phyloP scores from a whole-genome alignment of 53 echinoderm and acorn worm species.

The Apostichopus leukothele region DNA sequence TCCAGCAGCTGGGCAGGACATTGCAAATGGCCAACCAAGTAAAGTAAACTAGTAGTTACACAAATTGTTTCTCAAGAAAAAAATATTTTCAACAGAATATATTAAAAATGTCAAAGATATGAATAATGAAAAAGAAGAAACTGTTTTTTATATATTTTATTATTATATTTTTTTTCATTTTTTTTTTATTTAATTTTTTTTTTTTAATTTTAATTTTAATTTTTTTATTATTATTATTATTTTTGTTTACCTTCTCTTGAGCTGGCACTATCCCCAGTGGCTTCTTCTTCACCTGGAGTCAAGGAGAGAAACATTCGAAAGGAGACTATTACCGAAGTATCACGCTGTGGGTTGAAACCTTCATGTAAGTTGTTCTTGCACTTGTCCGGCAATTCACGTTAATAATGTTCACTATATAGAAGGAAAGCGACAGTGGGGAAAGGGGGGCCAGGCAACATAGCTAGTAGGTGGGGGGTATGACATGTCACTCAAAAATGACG shows the following conservation, averaged over 20 bases:
- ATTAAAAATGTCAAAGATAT: background rate
- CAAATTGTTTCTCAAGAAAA: too few relatives aligned
- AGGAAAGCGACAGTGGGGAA: slow-evolving; percentile 38
- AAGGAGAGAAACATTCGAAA: slow-evolving; percentile 88
- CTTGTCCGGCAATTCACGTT: slow-evolving; percentile 85
- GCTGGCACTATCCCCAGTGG: slow-evolving; percentile 56
- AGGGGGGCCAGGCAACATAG: slow-evolving; percentile 23
- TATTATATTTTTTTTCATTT: too few relatives aligned
- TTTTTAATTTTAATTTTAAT: too few relatives aligned
- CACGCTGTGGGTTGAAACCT: slow-evolving; percentile 60
- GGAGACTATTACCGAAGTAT: slow-evolving; percentile 97
- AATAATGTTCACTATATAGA: slow-evolving; percentile 32
- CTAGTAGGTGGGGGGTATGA: too few relatives aligned
- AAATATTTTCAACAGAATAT: background rate
- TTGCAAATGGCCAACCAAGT: background rate
- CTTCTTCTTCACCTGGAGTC: slow-evolving; percentile 89
- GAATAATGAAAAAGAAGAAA: background rate
- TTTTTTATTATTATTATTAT: too few relatives aligned
- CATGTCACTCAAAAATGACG: too few relatives aligned
- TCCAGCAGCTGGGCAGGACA: background rate
- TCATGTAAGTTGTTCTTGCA: slow-evolving; percentile 72
- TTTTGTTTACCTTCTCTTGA: slow-evolving; percentile 61
- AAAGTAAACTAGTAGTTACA: too few relatives aligned
- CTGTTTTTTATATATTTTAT: too few relatives aligned
- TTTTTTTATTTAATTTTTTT: too few relatives aligned